A percentile compares a stretch with the other conserved stretches of the same genome.
Evolutionary conservation across 2,888 invertebrate genomes (phyloP).

Genomic region (Tryphoninae sp.): DNA sequence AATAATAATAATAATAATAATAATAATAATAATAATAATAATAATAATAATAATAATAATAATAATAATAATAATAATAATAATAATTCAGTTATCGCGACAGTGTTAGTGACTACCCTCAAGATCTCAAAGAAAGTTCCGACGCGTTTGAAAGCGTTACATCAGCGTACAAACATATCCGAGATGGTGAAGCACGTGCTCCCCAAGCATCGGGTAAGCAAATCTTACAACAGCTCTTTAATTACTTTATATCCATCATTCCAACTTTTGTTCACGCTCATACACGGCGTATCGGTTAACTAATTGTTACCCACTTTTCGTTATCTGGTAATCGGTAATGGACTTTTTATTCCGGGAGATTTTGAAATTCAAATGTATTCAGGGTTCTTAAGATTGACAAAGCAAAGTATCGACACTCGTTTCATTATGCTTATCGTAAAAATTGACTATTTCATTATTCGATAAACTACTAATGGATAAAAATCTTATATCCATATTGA

Average conservation of each 20-base stretch:
- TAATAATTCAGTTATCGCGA: slow-evolving; percentile 81
- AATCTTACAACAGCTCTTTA: slow-evolving; percentile 54
- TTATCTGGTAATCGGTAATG: too few species aligned
- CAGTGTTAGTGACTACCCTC: slow-evolving; percentile 88
- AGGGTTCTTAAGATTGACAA: too few species aligned
- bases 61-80: background rate
- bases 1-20: background rate
- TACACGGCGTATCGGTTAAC: too few species aligned
- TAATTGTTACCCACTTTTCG: too few species aligned
- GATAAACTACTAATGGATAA: too few species aligned
- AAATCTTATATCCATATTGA: too few species aligned
- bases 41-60: background rate
- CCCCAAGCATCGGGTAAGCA: slow-evolving; percentile 86
- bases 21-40: background rate
- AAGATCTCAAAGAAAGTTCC: slow-evolving; percentile 85
- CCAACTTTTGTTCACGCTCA: too few species aligned
- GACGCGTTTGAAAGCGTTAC: slow-evolving; percentile 86
- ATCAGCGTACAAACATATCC: slow-evolving; percentile 84
- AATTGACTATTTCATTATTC: too few species aligned
- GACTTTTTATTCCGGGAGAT: too few species aligned
- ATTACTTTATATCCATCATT: slow-evolving; percentile 38
- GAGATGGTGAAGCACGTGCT: slow-evolving; percentile 84
- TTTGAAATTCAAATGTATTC: too few species aligned
- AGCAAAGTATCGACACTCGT: too few species aligned
- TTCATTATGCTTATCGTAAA: too few species aligned